Evolutionary conservation across 1,140 invertebrate species (phyloP).

Genomic region (Lepeophtheirus salmonis): DNA sequence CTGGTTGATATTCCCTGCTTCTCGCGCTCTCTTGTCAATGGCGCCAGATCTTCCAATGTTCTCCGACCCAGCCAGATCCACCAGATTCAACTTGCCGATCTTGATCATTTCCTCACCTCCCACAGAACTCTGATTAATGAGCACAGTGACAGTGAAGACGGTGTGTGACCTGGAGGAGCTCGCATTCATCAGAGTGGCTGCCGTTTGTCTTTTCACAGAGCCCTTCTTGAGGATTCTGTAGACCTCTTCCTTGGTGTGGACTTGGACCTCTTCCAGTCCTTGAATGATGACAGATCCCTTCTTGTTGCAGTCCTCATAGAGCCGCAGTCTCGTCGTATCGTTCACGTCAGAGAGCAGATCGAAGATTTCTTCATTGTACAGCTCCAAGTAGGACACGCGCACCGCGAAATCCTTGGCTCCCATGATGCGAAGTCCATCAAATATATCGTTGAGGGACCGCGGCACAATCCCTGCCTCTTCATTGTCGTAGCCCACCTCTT

Average conservation of each 20-base stretch:
- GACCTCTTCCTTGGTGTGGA: constrained; percentile 74
- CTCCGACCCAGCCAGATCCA: constrained; percentile 90
- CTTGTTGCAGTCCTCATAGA: constrained; percentile 52
- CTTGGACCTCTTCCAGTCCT: constrained; percentile 75
- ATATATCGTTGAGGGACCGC: constrained; percentile 54
- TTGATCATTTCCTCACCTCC: constrained; percentile 13
- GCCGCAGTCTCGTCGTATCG: constrained; percentile 55
- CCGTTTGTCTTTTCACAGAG: constrained; percentile 66
- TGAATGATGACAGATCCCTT: constrained; percentile 83
- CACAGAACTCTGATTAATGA: constrained; percentile 74
- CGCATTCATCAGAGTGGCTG: constrained; percentile 83
- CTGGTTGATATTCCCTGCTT: constrained; percentile 92
- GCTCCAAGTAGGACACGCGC: constrained; percentile 76
- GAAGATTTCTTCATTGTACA: constrained; percentile 93
- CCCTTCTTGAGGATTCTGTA: constrained; percentile 69
- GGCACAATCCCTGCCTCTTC: constrained; percentile 63
- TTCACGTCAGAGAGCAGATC: constrained; percentile 62
- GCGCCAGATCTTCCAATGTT: constrained; percentile 85
- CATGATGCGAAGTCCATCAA: constrained; percentile 30
- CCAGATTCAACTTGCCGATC: constrained; percentile 83
- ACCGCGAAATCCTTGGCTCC: constrained; percentile 53
- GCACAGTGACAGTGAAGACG: constrained; percentile 83
- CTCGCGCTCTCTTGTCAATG: constrained; percentile 65
- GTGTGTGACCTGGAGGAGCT: constrained; percentile 86
- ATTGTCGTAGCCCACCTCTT: constrained; percentile 37